Evolutionary conservation across 2,113 vertebrate genomes (phyloP).

Genomic region (Rhipidura dahli): DNA sequence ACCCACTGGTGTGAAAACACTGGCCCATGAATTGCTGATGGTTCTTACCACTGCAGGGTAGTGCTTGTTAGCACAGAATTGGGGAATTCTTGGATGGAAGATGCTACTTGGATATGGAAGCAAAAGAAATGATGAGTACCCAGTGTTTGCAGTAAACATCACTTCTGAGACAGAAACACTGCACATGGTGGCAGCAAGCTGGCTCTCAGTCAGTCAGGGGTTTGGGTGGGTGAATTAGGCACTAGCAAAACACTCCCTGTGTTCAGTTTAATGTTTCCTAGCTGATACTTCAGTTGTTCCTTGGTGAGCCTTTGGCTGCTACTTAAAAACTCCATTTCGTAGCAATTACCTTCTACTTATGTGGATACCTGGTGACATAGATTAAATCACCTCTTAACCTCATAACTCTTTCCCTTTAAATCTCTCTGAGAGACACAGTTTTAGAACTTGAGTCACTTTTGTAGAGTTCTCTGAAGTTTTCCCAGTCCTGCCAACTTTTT

Average conservation of each 20-base stretch:
- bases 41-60: neutral
- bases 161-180: neutral
- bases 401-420: neutral
- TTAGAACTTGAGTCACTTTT: neutral
- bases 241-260: neutral
- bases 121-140: neutral
- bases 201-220: neutral
- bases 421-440: neutral
- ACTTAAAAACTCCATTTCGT: neutral
- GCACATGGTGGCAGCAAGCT: neutral
- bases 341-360: neutral
- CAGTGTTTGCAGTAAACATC: neutral
- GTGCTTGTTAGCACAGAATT: neutral
- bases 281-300: neutral
- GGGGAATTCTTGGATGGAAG: neutral
- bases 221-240: neutral
- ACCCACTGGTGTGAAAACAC: neutral
- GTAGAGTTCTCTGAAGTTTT: neutral
- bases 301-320: neutral
- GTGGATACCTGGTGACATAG: neutral
- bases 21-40: neutral
- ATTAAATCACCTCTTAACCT: neutral
- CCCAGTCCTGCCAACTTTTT: neutral
- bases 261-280: neutral
- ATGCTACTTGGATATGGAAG: neutral